Percentiles rank a stretch among this genome's conserved stretches.
Evolutionary conservation across 2,888 invertebrate species (phyloP).

Genomic region (Holacanthella duospinosa): DNA sequence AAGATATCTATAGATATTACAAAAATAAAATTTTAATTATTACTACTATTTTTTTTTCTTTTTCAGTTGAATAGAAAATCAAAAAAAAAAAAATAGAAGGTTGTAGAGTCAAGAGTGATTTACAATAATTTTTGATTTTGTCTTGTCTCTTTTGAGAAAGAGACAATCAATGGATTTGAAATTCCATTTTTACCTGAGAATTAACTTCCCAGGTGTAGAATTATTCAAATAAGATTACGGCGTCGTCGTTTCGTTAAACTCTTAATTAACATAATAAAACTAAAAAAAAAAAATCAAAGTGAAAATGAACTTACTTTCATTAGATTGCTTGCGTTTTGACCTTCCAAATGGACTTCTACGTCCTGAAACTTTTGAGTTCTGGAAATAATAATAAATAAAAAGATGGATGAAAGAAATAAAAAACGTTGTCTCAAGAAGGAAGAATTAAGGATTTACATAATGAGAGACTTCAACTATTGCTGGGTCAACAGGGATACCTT

Average conservation of each 20-base stretch:
- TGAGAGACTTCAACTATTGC: slow-evolving; percentile 75
- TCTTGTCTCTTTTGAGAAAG: neutral
- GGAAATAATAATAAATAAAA: neutral
- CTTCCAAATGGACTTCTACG: neutral
- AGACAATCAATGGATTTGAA: neutral
- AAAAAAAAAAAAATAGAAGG: neutral
- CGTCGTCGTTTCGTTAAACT: no score
- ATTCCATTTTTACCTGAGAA: neutral
- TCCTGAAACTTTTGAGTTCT: neutral
- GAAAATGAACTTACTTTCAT: neutral
- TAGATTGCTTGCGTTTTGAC: neutral
- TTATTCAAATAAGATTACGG: neutral
- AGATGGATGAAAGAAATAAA: neutral
- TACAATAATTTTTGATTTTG: no score
- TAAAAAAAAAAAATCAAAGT: neutral
- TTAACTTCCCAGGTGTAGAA: neutral
- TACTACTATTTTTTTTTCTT: neutral
- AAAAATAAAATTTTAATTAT: neutral
- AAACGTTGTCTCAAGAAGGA: neutral
- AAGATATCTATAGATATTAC: neutral
- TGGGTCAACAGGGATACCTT: slow-evolving; percentile 78
- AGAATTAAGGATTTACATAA: slow-evolving; percentile 20
- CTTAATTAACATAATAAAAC: neutral
- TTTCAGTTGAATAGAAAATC: neutral
- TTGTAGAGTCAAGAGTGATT: no score